These are phyloP conservation scores for Hymenochirus boettgeri DNA, from an alignment of 2,113 vertebrate genomes.

Conservation along the genomic window DNA sequence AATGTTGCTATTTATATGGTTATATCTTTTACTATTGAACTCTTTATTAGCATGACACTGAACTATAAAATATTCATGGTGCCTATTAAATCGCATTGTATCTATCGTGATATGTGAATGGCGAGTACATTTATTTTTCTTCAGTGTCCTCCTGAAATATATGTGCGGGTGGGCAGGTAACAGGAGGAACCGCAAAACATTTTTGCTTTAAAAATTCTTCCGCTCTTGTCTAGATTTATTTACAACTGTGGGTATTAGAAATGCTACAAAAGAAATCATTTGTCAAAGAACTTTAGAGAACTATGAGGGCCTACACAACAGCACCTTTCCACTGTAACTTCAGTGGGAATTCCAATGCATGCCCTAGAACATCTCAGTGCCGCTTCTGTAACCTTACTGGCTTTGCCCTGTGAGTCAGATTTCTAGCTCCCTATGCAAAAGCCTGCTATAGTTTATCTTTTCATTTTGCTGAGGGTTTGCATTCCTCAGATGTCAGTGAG, in stretches of 20 bases:
- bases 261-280: constrained; percentile 30
- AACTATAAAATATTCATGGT: constrained; percentile 14
- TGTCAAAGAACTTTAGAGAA: constrained; percentile 14
- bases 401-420: constrained; percentile 5
- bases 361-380: constrained; percentile 7
- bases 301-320: constrained; percentile 24
- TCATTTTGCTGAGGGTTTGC: constrained; percentile 6
- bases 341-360: constrained; percentile 17
- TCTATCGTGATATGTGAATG: constrained; percentile 11
- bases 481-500: constrained; percentile 20
- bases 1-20: no score
- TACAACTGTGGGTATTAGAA: constrained; percentile 21
- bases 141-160: constrained; percentile 26
- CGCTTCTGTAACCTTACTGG: constrained; percentile 20
- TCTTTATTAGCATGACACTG: not conserved
- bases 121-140: constrained; percentile 2
- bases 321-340: constrained; percentile 2
- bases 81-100: constrained; percentile 13
- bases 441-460: constrained; percentile 1
- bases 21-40: no score
- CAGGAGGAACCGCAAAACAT: constrained; percentile 31
- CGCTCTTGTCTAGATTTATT: constrained; percentile 23
- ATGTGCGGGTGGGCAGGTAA: constrained; percentile 17
- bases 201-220: constrained; percentile 29
- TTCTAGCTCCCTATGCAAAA: not conserved